Evolutionary conservation across 2,888 invertebrate species (phyloP), one percentile per base, ranked within the genome.

Genomic region (Embidobia sp.): DNA sequence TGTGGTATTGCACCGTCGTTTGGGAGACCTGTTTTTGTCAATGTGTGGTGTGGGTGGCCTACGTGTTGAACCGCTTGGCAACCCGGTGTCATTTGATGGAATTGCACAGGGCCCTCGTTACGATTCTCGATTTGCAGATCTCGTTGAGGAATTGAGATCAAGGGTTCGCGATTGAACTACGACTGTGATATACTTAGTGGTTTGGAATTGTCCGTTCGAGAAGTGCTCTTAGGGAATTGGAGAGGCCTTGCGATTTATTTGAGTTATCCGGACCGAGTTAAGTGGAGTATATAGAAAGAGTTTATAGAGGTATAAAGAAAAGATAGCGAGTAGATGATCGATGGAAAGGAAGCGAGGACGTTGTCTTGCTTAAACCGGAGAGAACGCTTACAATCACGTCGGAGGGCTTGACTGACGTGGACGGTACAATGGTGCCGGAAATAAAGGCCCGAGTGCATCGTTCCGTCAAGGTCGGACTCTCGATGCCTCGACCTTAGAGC

Each of bases 1-100:
- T 83, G 63, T 63, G 75, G 48, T 63, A 82, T 11, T 81, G 80
- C 61, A 66, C 74, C 3, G 69, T 61, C 33, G 75, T 79, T n/a
- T 63, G 79, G 29, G 13, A 78, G 8, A 78, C 83, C 31, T 79
- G 78, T 44, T 70, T 70, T 29, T 22, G 79, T 4, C 57, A 31
- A 26, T 11, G 57, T 11, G 16, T 35, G 27, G 26, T 29, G n/a
- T 16, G 49, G 6, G 5, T 63, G 22, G 44, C 6, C 2, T 18
- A 61, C n/a, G 31, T 27, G 11, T 5, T 53, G 18, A 11, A 10
- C 13, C 8, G 11, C 4, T 4, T 59, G 33, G 11, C 49, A 3
- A n/a, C 7, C 22, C 22, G 6, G 3, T 4, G 3, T 11, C 53
- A 42, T 7, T 19, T 35, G 53, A 26, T 61, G 40, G 44, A 35